Evolutionary conservation across 92 coral and sea anemone species (phyloP).

Genomic region (Micromussa lordhowensis): DNA sequence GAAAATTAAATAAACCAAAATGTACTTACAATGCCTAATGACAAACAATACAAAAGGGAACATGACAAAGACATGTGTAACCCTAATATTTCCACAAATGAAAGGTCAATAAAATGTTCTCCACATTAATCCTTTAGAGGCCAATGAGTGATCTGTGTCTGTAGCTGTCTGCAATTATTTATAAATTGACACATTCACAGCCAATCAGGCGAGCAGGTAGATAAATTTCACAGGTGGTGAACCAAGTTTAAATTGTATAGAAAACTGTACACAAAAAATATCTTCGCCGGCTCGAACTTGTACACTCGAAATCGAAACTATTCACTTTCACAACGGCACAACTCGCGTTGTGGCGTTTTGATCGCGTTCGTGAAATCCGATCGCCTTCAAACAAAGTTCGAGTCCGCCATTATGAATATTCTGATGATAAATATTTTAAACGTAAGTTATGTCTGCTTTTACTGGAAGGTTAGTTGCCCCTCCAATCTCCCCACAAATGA

Average conservation of each 20-base stretch:
- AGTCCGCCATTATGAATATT: conserved; percentile 88
- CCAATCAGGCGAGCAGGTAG: conserved; percentile 76
- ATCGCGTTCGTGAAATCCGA: conserved; percentile 77
- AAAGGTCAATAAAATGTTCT: conserved; percentile 68
- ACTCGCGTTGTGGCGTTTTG: conserved; percentile 43
- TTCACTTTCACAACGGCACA: neutral
- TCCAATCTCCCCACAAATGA: conserved; percentile 56
- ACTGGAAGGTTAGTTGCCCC: conserved; percentile 17
- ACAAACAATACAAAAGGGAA: conserved; percentile 5
- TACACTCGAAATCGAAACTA: conserved; percentile 26
- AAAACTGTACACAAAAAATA: conserved; percentile 62
- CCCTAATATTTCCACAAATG: conserved; percentile 34
- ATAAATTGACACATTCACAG: conserved; percentile 77
- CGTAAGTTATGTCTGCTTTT: conserved; percentile 68
- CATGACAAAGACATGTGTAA: conserved; percentile 40
- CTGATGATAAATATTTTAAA: conserved; percentile 88
- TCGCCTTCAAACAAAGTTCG: conserved; percentile 74
- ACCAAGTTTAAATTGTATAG: conserved; percentile 74
- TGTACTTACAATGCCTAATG: neutral
- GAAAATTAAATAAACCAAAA: conserved; percentile 10
- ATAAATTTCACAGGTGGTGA: conserved; percentile 77
- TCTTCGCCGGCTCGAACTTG: conserved; percentile 36
- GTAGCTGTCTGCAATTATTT: conserved; percentile 70
- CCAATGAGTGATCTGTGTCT: conserved; percentile 79
- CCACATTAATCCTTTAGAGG: conserved; percentile 56